Percentiles rank a stretch among this genome's conserved stretches.
Conservation (phyloP, 2,113 vertebrate species). For the Daubentonia madagascariensis region DNA sequence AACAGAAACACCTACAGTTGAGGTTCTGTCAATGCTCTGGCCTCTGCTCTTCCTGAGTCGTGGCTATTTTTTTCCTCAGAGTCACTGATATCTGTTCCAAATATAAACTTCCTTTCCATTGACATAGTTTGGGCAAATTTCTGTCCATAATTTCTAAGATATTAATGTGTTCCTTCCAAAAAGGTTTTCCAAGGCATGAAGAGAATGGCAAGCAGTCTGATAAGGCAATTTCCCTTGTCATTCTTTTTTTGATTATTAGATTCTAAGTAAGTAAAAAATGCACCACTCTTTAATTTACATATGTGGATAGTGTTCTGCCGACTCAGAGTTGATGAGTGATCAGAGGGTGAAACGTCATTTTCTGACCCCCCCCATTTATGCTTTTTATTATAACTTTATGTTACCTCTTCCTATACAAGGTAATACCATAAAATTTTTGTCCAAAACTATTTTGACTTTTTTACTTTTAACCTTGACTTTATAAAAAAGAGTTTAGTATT, state of each 20-base stretch:
- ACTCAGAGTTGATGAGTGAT: background rate
- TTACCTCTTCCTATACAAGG: background rate
- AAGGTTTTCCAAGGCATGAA: background rate
- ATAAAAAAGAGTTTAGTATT: background rate
- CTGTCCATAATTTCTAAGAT: background rate
- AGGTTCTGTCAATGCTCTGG: background rate
- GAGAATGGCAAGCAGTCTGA: background rate
- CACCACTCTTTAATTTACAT: background rate
- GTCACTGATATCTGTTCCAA: no score
- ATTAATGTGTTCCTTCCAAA: background rate
- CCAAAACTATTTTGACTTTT: background rate
- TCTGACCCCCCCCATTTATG: no score
- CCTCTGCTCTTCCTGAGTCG: background rate
- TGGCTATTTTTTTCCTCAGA: background rate
- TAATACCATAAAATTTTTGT: background rate
- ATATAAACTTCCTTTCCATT: background rate
- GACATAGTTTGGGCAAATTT: background rate
- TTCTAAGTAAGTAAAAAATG: background rate
- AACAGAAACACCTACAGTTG: background rate
- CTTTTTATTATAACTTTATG: background rate
- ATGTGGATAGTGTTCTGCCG: background rate
- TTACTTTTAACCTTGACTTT: background rate
- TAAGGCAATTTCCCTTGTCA: accelerated
- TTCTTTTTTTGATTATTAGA: background rate
- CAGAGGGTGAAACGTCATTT: background rate